A percentile compares a stretch with the other conserved stretches of the same genome.
Evolutionary conservation across 2,797 vertebrate species (phyloP).

Genomic region (Hemitrygon akajei): DNA sequence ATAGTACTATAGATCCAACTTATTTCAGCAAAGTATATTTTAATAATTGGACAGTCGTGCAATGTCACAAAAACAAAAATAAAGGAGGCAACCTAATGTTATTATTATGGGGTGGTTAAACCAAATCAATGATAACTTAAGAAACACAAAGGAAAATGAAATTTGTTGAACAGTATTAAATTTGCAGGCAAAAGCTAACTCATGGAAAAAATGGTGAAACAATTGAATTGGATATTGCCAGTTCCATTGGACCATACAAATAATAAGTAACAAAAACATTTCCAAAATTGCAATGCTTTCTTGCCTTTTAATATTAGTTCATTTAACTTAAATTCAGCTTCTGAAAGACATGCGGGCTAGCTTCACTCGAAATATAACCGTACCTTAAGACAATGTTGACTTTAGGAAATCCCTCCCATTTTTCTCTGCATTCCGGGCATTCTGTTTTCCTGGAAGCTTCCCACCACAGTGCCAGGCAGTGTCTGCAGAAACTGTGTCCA

Average conservation of each 20-base stretch:
- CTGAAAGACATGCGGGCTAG: background rate
- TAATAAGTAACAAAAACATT: background rate
- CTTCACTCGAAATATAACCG: slow-evolving; percentile 31
- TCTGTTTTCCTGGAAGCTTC: slow-evolving; percentile 76
- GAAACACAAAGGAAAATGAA: background rate
- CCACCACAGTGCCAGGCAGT: slow-evolving; percentile 88
- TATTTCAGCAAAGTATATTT: background rate
- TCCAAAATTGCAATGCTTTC: background rate
- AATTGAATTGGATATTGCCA: too few species aligned
- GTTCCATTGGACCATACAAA: background rate
- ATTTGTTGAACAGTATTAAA: background rate
- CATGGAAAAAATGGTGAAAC: background rate
- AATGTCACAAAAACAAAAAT: too few species aligned
- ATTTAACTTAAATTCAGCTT: background rate
- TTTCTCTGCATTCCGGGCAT: slow-evolving; percentile 86
- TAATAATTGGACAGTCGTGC: background rate
- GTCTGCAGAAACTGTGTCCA: slow-evolving; percentile 90
- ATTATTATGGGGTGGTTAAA: background rate
- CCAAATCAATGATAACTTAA: background rate
- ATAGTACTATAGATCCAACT: background rate
- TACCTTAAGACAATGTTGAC: slow-evolving; percentile 91
- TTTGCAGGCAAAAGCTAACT: background rate
- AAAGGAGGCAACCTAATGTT: background rate
- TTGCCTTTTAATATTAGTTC: background rate
- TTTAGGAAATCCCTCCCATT: slow-evolving; percentile 88